A percentile compares a stretch with the other conserved stretches of the same genome.
phyloP scores from a whole-genome alignment of 2,797 vertebrate species.

The Microtus californicus region DNA sequence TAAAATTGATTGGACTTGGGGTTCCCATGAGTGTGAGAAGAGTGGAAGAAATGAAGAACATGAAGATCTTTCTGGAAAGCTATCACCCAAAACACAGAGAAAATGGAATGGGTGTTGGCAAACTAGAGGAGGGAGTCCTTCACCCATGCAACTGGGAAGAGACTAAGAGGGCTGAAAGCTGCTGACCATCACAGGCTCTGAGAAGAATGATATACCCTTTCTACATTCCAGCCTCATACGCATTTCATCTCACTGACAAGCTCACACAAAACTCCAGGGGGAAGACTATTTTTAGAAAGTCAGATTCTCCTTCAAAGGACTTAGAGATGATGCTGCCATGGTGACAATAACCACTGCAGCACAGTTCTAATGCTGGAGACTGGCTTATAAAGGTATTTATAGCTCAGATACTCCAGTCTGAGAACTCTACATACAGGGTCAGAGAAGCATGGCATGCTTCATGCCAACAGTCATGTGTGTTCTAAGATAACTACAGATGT shows the following conservation, averaged over 20 bases:
- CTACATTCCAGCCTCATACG: background rate
- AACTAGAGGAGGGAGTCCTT: background rate
- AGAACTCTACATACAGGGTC: background rate
- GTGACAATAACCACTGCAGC: background rate
- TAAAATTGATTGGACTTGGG: background rate
- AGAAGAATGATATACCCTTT: background rate
- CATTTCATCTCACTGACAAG: background rate
- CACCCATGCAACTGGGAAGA: background rate
- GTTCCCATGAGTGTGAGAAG: background rate
- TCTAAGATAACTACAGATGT: background rate
- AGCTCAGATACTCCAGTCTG: background rate
- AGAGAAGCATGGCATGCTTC: background rate
- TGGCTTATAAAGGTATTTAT: background rate
- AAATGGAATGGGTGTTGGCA: background rate
- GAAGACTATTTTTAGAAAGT: background rate
- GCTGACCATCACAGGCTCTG: background rate
- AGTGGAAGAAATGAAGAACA: background rate
- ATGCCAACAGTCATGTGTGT: background rate
- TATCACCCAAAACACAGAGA: background rate
- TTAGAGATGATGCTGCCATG: background rate
- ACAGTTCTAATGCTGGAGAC: background rate
- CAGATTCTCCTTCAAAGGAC: background rate
- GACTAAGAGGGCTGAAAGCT: background rate
- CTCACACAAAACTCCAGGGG: background rate
- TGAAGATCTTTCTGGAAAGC: slow-evolving; percentile 12